Conservation (phyloP, 2,113 vertebrate species). For the Natator depressus region DNA sequence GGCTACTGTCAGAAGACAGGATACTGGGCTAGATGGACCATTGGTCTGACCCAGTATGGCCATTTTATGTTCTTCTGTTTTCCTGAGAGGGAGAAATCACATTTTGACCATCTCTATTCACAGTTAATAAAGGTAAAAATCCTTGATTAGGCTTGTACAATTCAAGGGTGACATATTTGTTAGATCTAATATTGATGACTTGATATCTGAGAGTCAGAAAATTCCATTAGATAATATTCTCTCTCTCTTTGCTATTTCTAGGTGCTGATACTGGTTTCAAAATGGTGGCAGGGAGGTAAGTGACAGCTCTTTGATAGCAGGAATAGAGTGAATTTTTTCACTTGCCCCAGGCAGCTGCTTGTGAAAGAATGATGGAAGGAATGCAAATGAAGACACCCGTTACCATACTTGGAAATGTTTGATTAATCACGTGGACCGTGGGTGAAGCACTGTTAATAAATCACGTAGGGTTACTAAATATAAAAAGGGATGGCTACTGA, state of each 20-base stretch:
- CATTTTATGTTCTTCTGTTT: neutral
- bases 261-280: accelerated
- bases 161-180: neutral
- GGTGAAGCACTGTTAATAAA: constrained; percentile 17
- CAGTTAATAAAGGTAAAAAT: neutral
- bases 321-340: neutral
- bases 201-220: neutral
- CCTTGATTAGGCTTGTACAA: neutral
- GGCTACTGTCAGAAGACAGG: no score
- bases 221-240: neutral
- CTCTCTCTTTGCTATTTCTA: neutral
- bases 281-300: accelerated
- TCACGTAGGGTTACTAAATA: neutral
- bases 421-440: neutral
- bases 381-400: neutral
- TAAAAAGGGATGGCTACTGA: constrained; percentile 25
- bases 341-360: neutral
- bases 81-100: neutral
- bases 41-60: no score
- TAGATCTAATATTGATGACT: neutral
- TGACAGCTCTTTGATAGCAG: neutral
- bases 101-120: neutral
- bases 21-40: no score
- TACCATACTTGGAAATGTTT: neutral
- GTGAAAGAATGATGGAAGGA: neutral